Evolutionary conservation across 2,888 invertebrate genomes (phyloP).

Genomic region (Agriopis marginaria): DNA sequence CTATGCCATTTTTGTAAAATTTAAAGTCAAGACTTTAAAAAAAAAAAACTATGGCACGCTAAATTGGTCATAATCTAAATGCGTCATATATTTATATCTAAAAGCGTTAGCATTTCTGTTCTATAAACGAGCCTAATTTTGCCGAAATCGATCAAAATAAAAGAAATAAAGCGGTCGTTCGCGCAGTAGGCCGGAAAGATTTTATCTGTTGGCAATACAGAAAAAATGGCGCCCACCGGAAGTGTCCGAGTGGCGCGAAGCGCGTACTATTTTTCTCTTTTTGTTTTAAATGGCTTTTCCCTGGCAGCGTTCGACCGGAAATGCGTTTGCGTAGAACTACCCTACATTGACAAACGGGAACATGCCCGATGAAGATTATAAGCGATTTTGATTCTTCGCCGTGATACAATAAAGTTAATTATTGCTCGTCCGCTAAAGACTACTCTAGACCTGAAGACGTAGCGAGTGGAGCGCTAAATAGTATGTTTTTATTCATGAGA

Average conservation of each 20-base stretch:
- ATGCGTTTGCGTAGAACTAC: slow-evolving; percentile 85
- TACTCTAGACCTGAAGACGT: slow-evolving; percentile 66
- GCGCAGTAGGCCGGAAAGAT: slow-evolving; percentile 86
- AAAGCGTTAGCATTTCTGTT: slow-evolving; percentile 31
- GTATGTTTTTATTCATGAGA: slow-evolving; percentile 86
- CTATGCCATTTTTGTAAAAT: neutral
- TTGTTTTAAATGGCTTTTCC: slow-evolving; percentile 87
- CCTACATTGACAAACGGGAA: slow-evolving; percentile 70
- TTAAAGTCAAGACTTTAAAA: slow-evolving; percentile 3
- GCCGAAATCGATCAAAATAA: slow-evolving; percentile 78
- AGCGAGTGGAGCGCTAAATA: slow-evolving; percentile 82
- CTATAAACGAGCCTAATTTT: slow-evolving; percentile 63
- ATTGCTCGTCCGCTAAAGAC: slow-evolving; percentile 55
- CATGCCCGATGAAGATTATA: slow-evolving; percentile 68
- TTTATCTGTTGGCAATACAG: slow-evolving; percentile 87
- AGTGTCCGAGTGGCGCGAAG: slow-evolving; percentile 85
- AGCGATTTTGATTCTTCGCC: slow-evolving; percentile 69
- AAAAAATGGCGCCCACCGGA: slow-evolving; percentile 87
- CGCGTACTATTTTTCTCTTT: slow-evolving; percentile 84
- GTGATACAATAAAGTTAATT: slow-evolving; percentile 61
- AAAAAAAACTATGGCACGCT: neutral
- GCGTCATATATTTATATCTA: slow-evolving; percentile 6
- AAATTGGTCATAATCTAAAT: slow-evolving; percentile 13
- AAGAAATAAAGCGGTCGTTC: slow-evolving; percentile 78
- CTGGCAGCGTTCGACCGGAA: slow-evolving; percentile 85